phyloP scores from a whole-genome alignment of 2,113 vertebrate species.

The Xenopus borealis region DNA sequence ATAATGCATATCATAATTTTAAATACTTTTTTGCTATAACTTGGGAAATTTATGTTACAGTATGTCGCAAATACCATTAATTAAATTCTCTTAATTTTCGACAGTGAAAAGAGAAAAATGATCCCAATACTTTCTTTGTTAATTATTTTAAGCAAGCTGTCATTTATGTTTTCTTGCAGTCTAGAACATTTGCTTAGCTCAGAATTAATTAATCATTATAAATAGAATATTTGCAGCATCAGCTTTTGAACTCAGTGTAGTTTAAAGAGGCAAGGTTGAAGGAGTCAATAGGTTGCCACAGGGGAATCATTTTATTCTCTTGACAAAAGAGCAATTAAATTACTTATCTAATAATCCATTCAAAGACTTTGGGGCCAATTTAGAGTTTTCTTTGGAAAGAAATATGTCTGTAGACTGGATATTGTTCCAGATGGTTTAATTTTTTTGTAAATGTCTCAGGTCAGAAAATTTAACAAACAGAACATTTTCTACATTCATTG shows the following conservation, averaged over 20 bases:
- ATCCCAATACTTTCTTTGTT: constrained; percentile 68
- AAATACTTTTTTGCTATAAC: background rate
- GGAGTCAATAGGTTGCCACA: constrained; percentile 71
- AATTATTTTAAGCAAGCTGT: constrained; percentile 83
- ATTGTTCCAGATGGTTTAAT: background rate
- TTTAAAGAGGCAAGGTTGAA: constrained; percentile 79
- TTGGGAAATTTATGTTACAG: constrained; percentile 56
- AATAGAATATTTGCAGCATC: constrained; percentile 81
- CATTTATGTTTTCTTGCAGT: constrained; percentile 78
- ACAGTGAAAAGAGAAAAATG: constrained; percentile 61
- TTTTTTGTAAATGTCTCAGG: background rate
- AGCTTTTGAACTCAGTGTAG: constrained; percentile 70
- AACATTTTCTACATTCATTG: too few species aligned
- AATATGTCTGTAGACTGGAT: background rate
- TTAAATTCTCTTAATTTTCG: constrained; percentile 61
- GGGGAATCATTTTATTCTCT: constrained; percentile 57
- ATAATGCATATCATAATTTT: too few species aligned
- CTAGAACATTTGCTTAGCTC: constrained; percentile 78
- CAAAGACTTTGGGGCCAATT: constrained; percentile 32
- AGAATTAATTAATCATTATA: constrained; percentile 86
- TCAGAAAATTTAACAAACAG: background rate
- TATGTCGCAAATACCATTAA: constrained; percentile 69
- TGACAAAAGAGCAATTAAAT: constrained; percentile 70
- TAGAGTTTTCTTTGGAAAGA: background rate
- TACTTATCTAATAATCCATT: constrained; percentile 60